Conservation (phyloP, 2,888 invertebrate genomes). For the Atrina japonica region DNA sequence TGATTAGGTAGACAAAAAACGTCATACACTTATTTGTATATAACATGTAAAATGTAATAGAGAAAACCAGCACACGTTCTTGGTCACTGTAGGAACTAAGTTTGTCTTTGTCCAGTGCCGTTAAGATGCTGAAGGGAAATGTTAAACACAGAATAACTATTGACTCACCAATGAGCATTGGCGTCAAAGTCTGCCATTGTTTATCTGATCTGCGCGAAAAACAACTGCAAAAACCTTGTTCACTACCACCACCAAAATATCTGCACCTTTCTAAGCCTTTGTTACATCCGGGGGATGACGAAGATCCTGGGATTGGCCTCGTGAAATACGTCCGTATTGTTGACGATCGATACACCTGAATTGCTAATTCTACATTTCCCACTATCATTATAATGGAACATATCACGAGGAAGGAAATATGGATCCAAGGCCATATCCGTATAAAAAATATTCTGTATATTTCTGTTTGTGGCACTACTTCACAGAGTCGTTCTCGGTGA, state of each 20-base stretch:
- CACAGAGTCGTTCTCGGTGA: conserved; percentile 58
- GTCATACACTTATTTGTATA: conserved; percentile 70
- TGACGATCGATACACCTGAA: conserved; percentile 51
- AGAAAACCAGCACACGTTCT: conserved; percentile 58
- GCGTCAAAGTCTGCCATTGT: conserved; percentile 58
- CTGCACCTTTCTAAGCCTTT: too few species aligned
- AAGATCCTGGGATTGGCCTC: neutral
- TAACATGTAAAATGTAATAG: conserved; percentile 66
- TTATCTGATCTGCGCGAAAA: neutral
- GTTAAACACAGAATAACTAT: conserved; percentile 60
- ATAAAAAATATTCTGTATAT: conserved; percentile 55
- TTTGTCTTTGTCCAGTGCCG: conserved; percentile 39
- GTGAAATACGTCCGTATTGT: conserved; percentile 18
- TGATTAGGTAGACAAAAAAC: conserved; percentile 63
- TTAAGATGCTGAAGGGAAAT: conserved; percentile 64
- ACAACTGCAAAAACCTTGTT: neutral
- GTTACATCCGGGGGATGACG: too few species aligned
- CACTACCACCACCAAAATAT: too few species aligned
- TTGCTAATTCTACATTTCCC: conserved; percentile 61
- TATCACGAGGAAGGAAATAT: conserved; percentile 52
- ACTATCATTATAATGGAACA: conserved; percentile 59
- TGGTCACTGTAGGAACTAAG: conserved; percentile 45
- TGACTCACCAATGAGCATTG: conserved; percentile 67
- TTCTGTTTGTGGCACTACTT: conserved; percentile 45
- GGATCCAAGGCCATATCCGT: conserved; percentile 65